Evolutionary conservation across 2,113 vertebrate genomes (phyloP).

Genomic region (Sminthopsis crassicaudata): DNA sequence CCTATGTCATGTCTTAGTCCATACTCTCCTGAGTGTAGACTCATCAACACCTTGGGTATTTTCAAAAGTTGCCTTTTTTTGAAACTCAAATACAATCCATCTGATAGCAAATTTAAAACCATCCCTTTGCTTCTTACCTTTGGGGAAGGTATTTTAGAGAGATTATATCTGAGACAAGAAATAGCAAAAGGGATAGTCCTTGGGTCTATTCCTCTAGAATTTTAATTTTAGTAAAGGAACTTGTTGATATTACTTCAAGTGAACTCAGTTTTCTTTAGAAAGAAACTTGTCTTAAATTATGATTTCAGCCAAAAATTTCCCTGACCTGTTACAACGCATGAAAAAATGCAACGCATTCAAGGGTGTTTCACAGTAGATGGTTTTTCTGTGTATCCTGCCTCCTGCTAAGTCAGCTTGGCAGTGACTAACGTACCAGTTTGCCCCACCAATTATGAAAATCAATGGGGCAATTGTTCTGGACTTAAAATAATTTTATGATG

Average conservation of each 20-base stretch:
- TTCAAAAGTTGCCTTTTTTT: background rate
- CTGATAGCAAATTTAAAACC: background rate
- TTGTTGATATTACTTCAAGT: conserved; percentile 47
- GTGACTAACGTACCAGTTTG: background rate
- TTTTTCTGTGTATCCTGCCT: background rate
- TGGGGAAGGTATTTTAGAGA: background rate
- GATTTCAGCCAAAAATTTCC: conserved; percentile 56
- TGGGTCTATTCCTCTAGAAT: background rate
- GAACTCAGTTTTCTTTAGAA: conserved; percentile 50
- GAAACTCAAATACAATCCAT: background rate
- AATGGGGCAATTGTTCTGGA: background rate
- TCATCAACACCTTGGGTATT: background rate
- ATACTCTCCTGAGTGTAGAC: background rate
- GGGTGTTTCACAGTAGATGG: background rate
- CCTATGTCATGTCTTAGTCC: background rate
- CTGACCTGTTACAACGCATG: conserved; percentile 67
- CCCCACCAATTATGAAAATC: background rate
- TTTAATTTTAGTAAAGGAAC: conserved; percentile 26
- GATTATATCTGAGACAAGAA: background rate
- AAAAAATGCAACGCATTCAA: conserved; percentile 51
- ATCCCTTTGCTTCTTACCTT: background rate
- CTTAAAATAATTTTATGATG: background rate
- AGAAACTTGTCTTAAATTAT: conserved; percentile 40
- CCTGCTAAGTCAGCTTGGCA: background rate
- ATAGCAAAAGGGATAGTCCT: background rate